Evolutionary conservation across 2,113 vertebrate species (phyloP).

Genomic region (Brienomyrus brachyistius): DNA sequence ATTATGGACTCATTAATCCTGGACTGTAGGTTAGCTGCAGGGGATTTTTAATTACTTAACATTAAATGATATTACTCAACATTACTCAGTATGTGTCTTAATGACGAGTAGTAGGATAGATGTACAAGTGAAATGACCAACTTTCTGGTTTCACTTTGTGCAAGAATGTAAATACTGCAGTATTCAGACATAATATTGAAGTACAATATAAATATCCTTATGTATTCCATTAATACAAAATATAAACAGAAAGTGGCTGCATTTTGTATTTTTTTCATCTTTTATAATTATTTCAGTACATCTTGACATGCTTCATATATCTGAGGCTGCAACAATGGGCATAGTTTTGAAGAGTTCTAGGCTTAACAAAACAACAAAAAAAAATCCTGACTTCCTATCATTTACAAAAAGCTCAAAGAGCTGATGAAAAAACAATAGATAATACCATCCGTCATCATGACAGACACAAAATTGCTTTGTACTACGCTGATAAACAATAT

Average conservation of each 20-base stretch:
- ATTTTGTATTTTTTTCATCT: not conserved
- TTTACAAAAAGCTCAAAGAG: slow-evolving; percentile 3
- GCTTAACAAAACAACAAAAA: slow-evolving; percentile 1
- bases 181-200: not conserved
- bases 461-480: slow-evolving; percentile 13
- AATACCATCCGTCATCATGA: slow-evolving; percentile 2
- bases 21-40: not conserved
- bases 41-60: not conserved
- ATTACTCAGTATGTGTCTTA: not conserved
- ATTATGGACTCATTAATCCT: not conserved
- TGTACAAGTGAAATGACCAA: not conserved
- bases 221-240: not conserved
- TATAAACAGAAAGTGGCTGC: not conserved
- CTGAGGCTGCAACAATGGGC: not conserved
- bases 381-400: not conserved
- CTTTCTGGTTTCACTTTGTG: not conserved
- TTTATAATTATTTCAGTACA: not conserved
- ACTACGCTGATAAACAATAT: not conserved
- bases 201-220: not conserved
- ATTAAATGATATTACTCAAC: not conserved
- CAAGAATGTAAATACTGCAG: not conserved
- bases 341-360: not conserved
- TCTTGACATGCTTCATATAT: not conserved
- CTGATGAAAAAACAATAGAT: slow-evolving; percentile 8
- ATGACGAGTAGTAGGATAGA: not conserved